A percentile compares a stretch with the other conserved stretches of the same genome.
Evolutionary conservation across 2,888 invertebrate species (phyloP).

Genomic region (Drosophila buzzatii): DNA sequence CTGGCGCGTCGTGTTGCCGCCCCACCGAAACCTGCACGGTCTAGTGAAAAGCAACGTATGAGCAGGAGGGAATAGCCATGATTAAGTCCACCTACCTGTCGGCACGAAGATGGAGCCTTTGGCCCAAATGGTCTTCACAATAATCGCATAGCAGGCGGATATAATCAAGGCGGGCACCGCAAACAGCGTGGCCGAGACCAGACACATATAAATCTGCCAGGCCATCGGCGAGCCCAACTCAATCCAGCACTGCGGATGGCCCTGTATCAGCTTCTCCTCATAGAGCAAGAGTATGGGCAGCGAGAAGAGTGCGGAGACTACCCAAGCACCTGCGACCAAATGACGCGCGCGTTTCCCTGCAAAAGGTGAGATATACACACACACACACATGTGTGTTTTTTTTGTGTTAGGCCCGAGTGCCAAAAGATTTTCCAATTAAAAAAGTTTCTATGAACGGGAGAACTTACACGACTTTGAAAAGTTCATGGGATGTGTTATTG

Average conservation of each 20-base stretch:
- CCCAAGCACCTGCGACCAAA: conserved; percentile 93
- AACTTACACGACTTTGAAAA: conserved; percentile 97
- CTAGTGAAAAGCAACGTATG: conserved; percentile 44
- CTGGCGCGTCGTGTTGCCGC: conserved; percentile 91
- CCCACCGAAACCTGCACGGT: conserved; percentile 83
- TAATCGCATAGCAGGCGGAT: conserved; percentile 94
- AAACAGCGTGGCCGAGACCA: conserved; percentile 93
- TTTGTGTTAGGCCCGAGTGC: conserved; percentile 34
- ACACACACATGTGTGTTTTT: conserved; percentile 4
- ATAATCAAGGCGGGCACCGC: conserved; percentile 95
- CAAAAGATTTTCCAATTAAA: conserved; percentile 72
- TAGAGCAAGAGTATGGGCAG: conserved; percentile 93
- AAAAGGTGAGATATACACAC: conserved; percentile 2
- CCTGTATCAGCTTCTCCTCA: conserved; percentile 92
- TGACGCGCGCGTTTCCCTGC: conserved; percentile 93
- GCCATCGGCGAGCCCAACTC: conserved; percentile 90
- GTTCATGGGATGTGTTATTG: conserved; percentile 97
- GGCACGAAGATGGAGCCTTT: conserved; percentile 86
- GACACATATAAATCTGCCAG: conserved; percentile 95
- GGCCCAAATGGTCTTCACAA: conserved; percentile 96
- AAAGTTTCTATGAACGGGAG: conserved; percentile 58
- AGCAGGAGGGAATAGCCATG: neutral
- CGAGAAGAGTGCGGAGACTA: conserved; percentile 92
- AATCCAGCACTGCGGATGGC: conserved; percentile 95
- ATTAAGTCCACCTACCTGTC: conserved; percentile 68